These are phyloP conservation scores for Leucophenga maculata DNA, from an alignment of 2,888 invertebrate genomes.

Conservation along the genomic window DNA sequence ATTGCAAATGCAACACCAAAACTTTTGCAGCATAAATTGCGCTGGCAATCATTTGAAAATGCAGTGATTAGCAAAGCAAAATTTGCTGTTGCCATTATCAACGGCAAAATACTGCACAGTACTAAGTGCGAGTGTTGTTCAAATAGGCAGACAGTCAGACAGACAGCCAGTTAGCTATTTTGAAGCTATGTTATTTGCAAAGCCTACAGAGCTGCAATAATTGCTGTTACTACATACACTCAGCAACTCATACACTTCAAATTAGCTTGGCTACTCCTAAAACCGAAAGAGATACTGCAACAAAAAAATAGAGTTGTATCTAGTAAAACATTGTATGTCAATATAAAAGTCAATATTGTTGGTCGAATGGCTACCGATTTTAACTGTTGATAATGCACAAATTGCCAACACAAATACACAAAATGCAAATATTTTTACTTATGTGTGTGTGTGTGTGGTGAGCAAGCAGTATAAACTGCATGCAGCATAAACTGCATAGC, in stretches of 20 bases:
- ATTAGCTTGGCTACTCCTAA: neutral
- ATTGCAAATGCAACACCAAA: conserved; percentile 50
- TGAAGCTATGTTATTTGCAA: neutral
- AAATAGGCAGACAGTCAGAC: no score
- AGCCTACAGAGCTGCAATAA: conserved; percentile 17
- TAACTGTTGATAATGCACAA: conserved; percentile 40
- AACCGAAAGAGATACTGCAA: neutral
- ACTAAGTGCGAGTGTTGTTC: neutral
- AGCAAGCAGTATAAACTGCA: neutral
- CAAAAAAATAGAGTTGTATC: neutral
- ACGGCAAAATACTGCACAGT: neutral
- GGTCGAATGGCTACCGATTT: conserved; percentile 8
- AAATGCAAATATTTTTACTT: conserved; percentile 25
- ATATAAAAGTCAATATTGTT: conserved; percentile 6
- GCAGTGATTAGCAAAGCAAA: neutral
- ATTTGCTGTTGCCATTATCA: neutral
- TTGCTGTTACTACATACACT: conserved; percentile 17
- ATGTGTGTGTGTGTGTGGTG: no score
- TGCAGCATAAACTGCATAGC: neutral
- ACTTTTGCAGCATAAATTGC: conserved; percentile 31
- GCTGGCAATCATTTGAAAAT: neutral
- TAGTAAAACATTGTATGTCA: neutral
- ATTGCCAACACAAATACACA: conserved; percentile 36
- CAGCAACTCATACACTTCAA: neutral
- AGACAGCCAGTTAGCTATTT: neutral